Evolutionary conservation across 2,888 invertebrate genomes (phyloP).

Genomic region (Fabriciana adippe): DNA sequence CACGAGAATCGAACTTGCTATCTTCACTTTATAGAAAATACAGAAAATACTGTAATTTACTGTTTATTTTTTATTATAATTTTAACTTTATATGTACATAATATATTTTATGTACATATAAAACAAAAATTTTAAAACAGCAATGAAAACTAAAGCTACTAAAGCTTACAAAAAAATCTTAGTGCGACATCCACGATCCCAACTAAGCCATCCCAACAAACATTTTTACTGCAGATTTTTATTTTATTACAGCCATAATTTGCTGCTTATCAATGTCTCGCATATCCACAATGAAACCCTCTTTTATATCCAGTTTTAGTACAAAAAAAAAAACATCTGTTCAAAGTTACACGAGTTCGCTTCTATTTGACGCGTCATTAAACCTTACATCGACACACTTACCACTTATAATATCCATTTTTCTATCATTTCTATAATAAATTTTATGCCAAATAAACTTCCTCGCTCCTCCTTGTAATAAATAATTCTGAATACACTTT

Average conservation of each 20-base stretch:
- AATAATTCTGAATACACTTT: conserved; percentile 43
- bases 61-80: no score
- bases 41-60: no score
- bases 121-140: no score
- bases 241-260: conserved; percentile 43
- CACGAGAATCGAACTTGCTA: no score
- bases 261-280: conserved; percentile 48
- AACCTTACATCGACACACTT: conserved; percentile 66
- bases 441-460: conserved; percentile 79
- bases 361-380: conserved; percentile 69
- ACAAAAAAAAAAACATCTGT: conserved; percentile 41
- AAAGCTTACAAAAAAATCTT: no score
- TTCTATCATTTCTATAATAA: conserved; percentile 71
- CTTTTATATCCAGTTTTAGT: conserved; percentile 25
- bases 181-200: no score
- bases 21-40: no score
- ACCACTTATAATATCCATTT: conserved; percentile 73
- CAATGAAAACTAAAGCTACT: no score
- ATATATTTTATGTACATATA: no score
- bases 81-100: no score
- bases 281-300: conserved; percentile 40
- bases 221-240: conserved; percentile 5
- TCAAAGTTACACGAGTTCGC: conserved; percentile 63
- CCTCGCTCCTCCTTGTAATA: conserved; percentile 57
- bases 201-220: not conserved